These are phyloP conservation scores for Rhyacophila evoluta DNA, from an alignment of 2,888 invertebrate genomes.

Conservation along the genomic window DNA sequence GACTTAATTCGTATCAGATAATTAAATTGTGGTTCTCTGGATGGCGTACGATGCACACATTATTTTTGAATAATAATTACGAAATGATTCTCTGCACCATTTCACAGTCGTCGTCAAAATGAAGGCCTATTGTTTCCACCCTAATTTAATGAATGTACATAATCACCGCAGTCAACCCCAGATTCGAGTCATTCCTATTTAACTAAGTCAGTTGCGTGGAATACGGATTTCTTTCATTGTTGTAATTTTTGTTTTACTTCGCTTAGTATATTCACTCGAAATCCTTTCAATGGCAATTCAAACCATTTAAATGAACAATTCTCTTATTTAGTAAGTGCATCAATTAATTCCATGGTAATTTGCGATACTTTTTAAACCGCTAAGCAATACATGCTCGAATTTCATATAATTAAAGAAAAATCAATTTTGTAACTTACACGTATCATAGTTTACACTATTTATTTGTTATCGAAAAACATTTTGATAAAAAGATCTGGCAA, in stretches of 20 bases:
- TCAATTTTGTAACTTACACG: too few relatives aligned
- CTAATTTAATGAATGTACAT: conserved; percentile 25
- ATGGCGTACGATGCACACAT: background rate
- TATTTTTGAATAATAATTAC: conserved; percentile 10
- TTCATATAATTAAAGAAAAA: too few relatives aligned
- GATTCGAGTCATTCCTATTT: background rate
- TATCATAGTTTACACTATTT: too few relatives aligned
- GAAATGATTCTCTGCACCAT: background rate
- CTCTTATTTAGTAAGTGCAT: too few relatives aligned
- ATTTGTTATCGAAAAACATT: too few relatives aligned
- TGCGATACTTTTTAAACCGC: too few relatives aligned
- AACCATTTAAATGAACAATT: too few relatives aligned
- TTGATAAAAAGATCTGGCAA: too few relatives aligned
- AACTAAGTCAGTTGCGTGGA: background rate
- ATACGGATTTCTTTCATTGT: background rate
- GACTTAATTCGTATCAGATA: background rate
- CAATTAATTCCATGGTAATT: too few relatives aligned
- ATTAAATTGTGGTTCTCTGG: background rate
- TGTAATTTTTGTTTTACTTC: background rate
- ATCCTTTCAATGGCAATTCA: too few relatives aligned
- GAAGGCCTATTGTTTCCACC: conserved; percentile 26
- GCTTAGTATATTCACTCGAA: too few relatives aligned
- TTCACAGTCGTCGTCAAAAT: background rate
- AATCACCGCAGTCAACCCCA: conserved; percentile 23
- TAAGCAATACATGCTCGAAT: too few relatives aligned